These are phyloP conservation scores for Cephalopterus ornatus DNA, from an alignment of 2,113 vertebrate species.

Conservation along the genomic window DNA sequence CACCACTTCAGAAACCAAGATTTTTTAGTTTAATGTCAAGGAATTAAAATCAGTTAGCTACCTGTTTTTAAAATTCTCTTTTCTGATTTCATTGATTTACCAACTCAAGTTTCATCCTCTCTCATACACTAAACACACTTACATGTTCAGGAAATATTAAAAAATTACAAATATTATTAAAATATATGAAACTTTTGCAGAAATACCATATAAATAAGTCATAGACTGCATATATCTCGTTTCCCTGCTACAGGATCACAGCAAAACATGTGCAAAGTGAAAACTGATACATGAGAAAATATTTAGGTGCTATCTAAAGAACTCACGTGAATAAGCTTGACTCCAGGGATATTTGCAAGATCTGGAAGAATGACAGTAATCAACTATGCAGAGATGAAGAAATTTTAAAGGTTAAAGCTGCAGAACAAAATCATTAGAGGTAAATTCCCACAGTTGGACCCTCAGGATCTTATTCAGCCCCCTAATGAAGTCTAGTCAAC, in stretches of 20 bases:
- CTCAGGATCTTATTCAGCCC: neutral
- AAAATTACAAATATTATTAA: neutral
- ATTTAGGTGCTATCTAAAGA: neutral
- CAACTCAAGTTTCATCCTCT: neutral
- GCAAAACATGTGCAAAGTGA: neutral
- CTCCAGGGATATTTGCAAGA: neutral
- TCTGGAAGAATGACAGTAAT: neutral
- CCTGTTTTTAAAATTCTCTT: neutral
- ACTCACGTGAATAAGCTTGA: neutral
- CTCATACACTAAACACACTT: neutral
- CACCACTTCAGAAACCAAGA: neutral
- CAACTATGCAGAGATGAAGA: rapidly evolving
- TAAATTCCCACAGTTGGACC: no score
- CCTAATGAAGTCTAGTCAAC: neutral
- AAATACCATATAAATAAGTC: neutral
- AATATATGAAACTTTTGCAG: neutral
- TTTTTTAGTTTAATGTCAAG: neutral
- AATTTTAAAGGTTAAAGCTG: neutral
- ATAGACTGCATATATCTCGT: neutral
- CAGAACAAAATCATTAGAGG: neutral
- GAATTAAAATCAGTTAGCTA: neutral
- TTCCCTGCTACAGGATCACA: neutral
- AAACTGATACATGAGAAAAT: neutral
- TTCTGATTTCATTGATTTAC: neutral
- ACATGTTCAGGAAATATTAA: neutral